phyloP scores from a whole-genome alignment of 2,888 invertebrate genomes.

The Himalopsyche tibetana region DNA sequence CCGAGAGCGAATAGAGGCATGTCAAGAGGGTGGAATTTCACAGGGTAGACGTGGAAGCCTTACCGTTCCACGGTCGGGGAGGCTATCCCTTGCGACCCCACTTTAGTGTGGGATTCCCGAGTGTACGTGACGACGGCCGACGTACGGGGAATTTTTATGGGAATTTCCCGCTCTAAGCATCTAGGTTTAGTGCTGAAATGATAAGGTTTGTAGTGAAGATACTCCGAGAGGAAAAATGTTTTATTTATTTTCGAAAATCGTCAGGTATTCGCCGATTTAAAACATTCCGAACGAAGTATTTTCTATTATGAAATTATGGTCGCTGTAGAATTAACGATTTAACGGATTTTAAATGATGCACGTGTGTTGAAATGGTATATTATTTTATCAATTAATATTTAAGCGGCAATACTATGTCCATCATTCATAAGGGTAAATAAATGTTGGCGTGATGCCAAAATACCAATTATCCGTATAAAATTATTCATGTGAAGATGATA shows the following conservation, averaged over 20 bases:
- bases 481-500: too few species aligned
- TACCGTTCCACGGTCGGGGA: neutral
- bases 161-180: constrained; percentile 50
- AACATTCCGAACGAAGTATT: neutral
- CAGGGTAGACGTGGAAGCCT: neutral
- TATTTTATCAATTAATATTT: too few species aligned
- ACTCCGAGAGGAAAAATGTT: neutral
- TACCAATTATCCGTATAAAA: too few species aligned
- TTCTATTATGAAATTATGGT: too few species aligned
- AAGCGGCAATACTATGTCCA: too few species aligned
- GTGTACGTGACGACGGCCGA: constrained; percentile 56
- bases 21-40: constrained; percentile 10
- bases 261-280: neutral
- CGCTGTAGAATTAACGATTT: too few species aligned
- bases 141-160: constrained; percentile 58
- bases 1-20: constrained; percentile 2
- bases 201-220: neutral
- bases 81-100: neutral
- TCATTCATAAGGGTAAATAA: too few species aligned
- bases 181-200: constrained; percentile 1
- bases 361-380: too few species aligned
- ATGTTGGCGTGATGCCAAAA: too few species aligned
- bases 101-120: constrained; percentile 27
- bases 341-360: too few species aligned
- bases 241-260: neutral